phyloP scores from a whole-genome alignment of 1,140 invertebrate species.

The Campoletis sonorensis region DNA sequence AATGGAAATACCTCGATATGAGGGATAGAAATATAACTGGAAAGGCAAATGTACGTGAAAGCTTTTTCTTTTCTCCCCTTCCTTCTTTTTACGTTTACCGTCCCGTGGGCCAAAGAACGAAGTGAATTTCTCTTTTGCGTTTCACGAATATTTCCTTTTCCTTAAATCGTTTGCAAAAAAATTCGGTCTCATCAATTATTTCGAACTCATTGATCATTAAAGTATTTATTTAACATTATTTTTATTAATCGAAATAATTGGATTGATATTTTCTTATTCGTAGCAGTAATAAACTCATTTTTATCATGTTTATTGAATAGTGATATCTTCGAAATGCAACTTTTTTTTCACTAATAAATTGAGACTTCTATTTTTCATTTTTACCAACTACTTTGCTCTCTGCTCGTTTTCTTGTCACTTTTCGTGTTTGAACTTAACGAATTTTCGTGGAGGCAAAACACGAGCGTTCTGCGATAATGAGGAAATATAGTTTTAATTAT shows the following conservation, averaged over 20 bases:
- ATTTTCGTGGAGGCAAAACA: conserved; percentile 16
- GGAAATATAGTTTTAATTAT: conserved; percentile 32
- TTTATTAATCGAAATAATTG: no score
- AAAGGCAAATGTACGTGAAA: background rate
- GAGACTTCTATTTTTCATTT: background rate
- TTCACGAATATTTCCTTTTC: background rate
- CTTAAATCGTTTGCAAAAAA: background rate
- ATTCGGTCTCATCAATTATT: no score
- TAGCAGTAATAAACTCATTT: no score
- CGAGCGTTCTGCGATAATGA: conserved; percentile 24
- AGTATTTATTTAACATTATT: no score
- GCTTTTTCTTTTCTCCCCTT: background rate
- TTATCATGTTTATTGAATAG: no score
- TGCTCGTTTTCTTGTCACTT: conserved; percentile 3
- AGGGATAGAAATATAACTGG: background rate
- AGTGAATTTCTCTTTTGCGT: background rate
- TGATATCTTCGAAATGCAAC: background rate
- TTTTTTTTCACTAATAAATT: background rate
- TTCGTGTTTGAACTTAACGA: background rate
- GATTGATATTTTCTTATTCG: no score
- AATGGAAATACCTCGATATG: background rate
- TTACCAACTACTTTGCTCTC: background rate
- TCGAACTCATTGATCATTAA: no score
- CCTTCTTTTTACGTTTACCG: background rate
- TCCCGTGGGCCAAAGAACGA: background rate